Conservation (phyloP, 1,140 invertebrate genomes). For the Apis cerana region DNA sequence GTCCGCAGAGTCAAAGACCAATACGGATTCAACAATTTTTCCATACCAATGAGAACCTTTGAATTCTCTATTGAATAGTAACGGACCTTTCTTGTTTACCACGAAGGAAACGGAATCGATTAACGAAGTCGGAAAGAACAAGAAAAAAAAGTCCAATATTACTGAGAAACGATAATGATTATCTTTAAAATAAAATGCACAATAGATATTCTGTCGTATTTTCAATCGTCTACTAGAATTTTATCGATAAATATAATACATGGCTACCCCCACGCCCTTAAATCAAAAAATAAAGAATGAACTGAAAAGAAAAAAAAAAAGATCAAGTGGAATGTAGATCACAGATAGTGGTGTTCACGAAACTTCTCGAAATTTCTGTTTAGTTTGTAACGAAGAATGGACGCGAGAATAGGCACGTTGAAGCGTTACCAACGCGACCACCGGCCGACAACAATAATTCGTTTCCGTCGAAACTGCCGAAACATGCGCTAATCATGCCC, state of each 20-base stretch:
- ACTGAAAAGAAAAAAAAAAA: neutral
- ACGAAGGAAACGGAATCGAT: neutral
- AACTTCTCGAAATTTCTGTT: conserved; percentile 1
- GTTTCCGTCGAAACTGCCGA: conserved; percentile 64
- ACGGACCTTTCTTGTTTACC: neutral
- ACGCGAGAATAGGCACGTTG: conserved; percentile 11
- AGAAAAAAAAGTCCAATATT: neutral
- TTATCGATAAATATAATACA: neutral
- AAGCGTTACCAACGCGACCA: conserved; percentile 73
- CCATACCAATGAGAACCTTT: neutral
- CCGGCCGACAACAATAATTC: conserved; percentile 66
- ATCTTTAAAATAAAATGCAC: neutral
- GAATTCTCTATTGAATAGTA: conserved; percentile 12
- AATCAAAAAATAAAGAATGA: conserved; percentile 12
- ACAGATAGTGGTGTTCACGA: conserved; percentile 4
- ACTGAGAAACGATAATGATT: neutral
- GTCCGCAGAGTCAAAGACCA: conserved; percentile 14
- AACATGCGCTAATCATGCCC: conserved; percentile 64
- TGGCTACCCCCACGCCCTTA: conserved; percentile 61
- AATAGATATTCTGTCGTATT: neutral
- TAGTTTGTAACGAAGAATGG: conserved; percentile 19
- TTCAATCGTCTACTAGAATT: neutral
- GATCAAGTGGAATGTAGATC: neutral
- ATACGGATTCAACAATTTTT: conserved; percentile 15
- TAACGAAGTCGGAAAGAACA: neutral